Base-by-base conservation (phyloP, 35 echinoderm and acorn worm genomes). In the Apostichopus californicus region DNA sequence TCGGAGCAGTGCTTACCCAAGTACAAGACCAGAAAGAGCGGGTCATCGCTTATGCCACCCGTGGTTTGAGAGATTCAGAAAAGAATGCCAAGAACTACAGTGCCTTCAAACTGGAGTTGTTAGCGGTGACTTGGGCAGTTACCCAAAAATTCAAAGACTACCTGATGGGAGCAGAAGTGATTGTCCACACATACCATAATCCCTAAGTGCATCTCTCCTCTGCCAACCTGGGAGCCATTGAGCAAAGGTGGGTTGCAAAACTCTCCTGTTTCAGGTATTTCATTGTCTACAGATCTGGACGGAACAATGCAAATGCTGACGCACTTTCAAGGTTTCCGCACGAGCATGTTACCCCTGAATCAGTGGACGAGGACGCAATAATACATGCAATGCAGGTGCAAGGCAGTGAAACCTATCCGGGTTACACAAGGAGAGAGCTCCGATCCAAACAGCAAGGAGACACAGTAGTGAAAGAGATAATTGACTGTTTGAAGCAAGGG, bases 61-160 rank as follows among this genome's bases (percentile, higher is more conserved):
- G 95, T 14, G 73, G 92, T 5, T 26, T 94, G 14, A 14, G 79
- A 9, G 65, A 59, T 28, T 57, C 92, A 11, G 95, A 96, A 65
- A 12, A 54, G 11, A 96, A 96, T 80, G 91, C 81, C n/a, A 73
- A 57, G 11, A 77, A 95, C 77, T 96, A 96, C 68, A 93, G 92
- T 87, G 92, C 95, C 3, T 90, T 91, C 70, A 96, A 96, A 55
- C 26, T 96, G 18, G 92, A 96, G 56, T 79, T 96, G 4, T 60
- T 96, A 20, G 92, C 92, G 1, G 68, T 96, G 8, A 94, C 90
- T 17, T 96, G 95, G 95, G 95, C 95, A 9, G 64, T 94, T 11
- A 96, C 95, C 1, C 93, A 96, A 5, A 96, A 96, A 56, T 96
- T 94, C 34, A 73, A 61, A 20, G 89, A 90, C 12, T 96, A 96